Percentiles rank a stretch among this genome's conserved stretches.
Evolutionary conservation across 92 coral and sea anemone species (phyloP).

Genomic region (Scolanthus callimorphus): DNA sequence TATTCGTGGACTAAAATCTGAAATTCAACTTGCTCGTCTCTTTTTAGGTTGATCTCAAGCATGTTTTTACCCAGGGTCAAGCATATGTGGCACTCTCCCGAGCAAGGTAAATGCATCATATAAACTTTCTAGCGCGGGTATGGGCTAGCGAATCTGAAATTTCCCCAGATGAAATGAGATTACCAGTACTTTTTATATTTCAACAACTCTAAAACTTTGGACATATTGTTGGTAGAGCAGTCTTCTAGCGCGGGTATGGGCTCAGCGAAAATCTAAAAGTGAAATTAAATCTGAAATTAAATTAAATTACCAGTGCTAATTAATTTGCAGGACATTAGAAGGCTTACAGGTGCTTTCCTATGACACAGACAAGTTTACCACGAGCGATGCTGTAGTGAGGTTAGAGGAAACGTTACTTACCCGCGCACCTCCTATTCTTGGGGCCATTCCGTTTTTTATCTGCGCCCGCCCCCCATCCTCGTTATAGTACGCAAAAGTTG

Average conservation of each 20-base stretch:
- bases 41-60: slow-evolving; percentile 45
- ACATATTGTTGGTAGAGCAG: background rate
- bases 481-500: too few species aligned
- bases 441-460: too few species aligned
- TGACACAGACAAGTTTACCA: slow-evolving; percentile 27
- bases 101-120: slow-evolving; percentile 40
- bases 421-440: too few species aligned
- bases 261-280: background rate
- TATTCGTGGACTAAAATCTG: background rate
- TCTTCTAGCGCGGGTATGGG: background rate
- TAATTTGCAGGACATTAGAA: slow-evolving; percentile 19
- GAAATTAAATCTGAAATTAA: background rate
- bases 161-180: too few species aligned
- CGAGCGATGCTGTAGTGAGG: slow-evolving; percentile 34
- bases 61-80: slow-evolving; percentile 57
- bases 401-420: slow-evolving; percentile 5
- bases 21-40: background rate
- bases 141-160: too few species aligned
- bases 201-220: too few species aligned
- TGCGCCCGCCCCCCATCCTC: too few species aligned
- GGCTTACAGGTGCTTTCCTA: slow-evolving; percentile 31
- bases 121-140: background rate
- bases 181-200: too few species aligned
- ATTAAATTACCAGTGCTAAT: background rate
- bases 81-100: slow-evolving; percentile 62